These are phyloP conservation scores for Pagrus major DNA, from an alignment of 2,113 vertebrate genomes.

Conservation along the genomic window DNA sequence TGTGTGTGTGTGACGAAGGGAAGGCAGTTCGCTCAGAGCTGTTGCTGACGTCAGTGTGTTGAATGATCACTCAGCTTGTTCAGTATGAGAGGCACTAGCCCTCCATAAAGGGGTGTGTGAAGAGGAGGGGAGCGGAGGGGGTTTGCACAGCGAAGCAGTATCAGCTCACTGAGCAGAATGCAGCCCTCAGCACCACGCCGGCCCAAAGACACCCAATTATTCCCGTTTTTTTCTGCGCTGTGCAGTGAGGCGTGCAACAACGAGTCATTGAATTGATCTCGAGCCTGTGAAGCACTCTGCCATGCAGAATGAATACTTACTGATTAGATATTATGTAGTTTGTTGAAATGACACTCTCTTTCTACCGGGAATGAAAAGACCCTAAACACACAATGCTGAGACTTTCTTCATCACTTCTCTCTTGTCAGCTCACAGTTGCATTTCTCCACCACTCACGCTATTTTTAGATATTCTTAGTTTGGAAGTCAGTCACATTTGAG, in stretches of 20 bases:
- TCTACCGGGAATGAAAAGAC: conserved; percentile 28
- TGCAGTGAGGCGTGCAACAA: conserved; percentile 23
- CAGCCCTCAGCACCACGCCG: conserved; percentile 39
- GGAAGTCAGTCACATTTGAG: background rate
- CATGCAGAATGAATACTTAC: conserved; percentile 60
- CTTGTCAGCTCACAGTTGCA: conserved; percentile 16
- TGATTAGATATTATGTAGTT: conserved; percentile 58
- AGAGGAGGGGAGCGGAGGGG: background rate
- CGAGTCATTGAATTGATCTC: conserved; percentile 43
- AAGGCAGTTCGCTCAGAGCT: conserved; percentile 42
- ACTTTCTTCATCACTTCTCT: background rate
- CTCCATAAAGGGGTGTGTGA: conserved; percentile 31
- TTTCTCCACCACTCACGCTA: background rate
- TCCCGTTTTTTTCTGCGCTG: conserved; percentile 14
- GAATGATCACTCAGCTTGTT: conserved; percentile 59
- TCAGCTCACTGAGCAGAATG: conserved; percentile 40
- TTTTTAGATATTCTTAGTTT: conserved; percentile 13
- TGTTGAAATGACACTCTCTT: conserved; percentile 45
- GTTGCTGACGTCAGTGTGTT: conserved; percentile 60
- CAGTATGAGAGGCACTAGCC: conserved; percentile 35
- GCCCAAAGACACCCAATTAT: conserved; percentile 56
- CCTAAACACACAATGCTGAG: background rate
- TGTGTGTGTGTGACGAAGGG: conserved; percentile 22
- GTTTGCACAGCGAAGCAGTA: conserved; percentile 2
- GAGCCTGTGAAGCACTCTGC: conserved; percentile 38